Base-by-base conservation (phyloP, 2,113 vertebrate genomes). In the Circaetus cinerascens region DNA sequence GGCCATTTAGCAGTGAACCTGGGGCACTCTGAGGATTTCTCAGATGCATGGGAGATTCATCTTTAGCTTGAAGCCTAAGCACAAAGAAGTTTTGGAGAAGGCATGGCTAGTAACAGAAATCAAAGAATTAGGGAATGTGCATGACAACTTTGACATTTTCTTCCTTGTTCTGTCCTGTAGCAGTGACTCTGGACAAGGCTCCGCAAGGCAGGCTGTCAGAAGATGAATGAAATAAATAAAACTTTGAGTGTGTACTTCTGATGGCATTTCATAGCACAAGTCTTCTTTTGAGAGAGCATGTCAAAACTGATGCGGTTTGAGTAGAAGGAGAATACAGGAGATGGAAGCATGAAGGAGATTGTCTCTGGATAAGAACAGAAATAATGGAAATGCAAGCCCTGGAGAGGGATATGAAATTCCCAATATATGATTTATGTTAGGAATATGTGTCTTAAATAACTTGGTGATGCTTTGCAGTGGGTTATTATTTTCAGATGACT, bases 401-500 rank as follows among this genome's bases (percentile, higher is more conserved):
- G 85, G 23, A 75, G 68, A 60, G 38, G 62, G 53, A 18, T 48
- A 7, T 53, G 53, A 51, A 82, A 92, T 53, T 69, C 59, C 41
- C 62, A 63, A 7, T 76, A 20, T 71, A 14, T 53, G 82, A 69
- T 79, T 88, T 88, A 69, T 73, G 74, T 62, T 77, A 74, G 82
- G 59, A 91, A 83, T 62, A 57, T 0, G 4, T 90, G 62, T 69
- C 74, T 66, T 92, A 90, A 97, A 95, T 82, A 92, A 45, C 25
- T 76, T 79, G 53, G 63, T 95, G 57, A 51, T 79, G 36, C 48
- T 82, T 90, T 78, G 22, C 74, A 86, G 38, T 23, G 38, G 27
- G 71, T 85, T 90, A 32, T 78, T 93, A 29, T 95, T 96, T 95
- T 95, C 62, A 76, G 59, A 57, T 69, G 40, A 87, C 82, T 73